Evolutionary conservation across 2,113 vertebrate genomes (phyloP), one percentile per base, ranked within the genome.

Genomic region (Phalacrocorax brasilianus): DNA sequence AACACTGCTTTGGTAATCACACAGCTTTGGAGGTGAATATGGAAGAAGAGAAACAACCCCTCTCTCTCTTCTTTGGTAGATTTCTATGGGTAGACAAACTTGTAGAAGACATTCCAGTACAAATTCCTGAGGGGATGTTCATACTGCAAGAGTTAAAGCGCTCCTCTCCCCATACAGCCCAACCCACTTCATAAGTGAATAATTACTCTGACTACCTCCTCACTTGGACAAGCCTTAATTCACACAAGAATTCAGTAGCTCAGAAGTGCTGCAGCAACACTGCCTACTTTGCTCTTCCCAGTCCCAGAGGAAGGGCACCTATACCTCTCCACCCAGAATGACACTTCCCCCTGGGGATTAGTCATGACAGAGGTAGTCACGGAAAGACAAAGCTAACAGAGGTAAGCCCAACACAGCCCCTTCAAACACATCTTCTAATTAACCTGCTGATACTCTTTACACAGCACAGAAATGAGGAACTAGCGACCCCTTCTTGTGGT

Each of bases 171-270:
- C 62, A 72, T 5, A 62, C 11, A 62, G 91, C 86, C 84, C 89
- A 89, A 91, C 61, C 91, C 80, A 81, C 61, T 95, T 90, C 50
- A 52, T 66, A 80, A 93, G 72, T 47, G 35, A 76, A 20, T 93
- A 93, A 88, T 91, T 68, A 73, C 75, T 82, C 74, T 90, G 83
- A 92, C 73, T 88, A 83, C 78, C 38, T 88, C 66, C 71, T 93
- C 63, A 70, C 32, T n/a, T 50, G 55, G 52, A 81, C 87, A 89
- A 85, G 81, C 77, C 62, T 85, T 87, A 81, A 89, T 79, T 92
- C 83, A 92, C 61, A 85, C 52, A 91, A 88, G 77, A 91, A 91
- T 79, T 88, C 75, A 67, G 66, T 82, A 82, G 45, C 53, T 79
- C 56, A n/a, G 53, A 77, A 65, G 49, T 27, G 10, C 89, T 88